These are phyloP conservation scores for Sceloporus undulatus DNA, from an alignment of 2,113 vertebrate species.

Conservation along the genomic window DNA sequence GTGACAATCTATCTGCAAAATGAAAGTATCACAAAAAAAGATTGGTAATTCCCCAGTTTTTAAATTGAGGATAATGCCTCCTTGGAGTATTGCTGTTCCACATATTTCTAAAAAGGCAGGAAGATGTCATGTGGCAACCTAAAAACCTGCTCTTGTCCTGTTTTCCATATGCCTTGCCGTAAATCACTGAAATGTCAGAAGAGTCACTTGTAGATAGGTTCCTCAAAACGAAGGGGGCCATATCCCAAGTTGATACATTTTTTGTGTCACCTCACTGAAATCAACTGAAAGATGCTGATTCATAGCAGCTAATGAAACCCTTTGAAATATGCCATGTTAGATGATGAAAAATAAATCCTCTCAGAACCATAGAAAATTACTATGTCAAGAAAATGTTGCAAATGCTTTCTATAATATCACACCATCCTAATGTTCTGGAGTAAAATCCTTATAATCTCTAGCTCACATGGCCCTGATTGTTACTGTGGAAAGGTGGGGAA, in stretches of 20 bases:
- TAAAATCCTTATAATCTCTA: no score
- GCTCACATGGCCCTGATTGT: no score
- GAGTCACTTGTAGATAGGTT: slow-evolving; percentile 29
- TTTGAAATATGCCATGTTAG: neutral
- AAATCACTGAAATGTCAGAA: slow-evolving; percentile 34
- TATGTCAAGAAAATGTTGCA: neutral
- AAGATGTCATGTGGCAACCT: slow-evolving; percentile 34
- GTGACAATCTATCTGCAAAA: slow-evolving; percentile 6
- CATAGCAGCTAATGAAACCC: neutral
- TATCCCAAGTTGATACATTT: slow-evolving; percentile 22
- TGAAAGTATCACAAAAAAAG: slow-evolving; percentile 5
- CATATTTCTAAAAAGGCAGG: slow-evolving; percentile 25
- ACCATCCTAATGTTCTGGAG: no score
- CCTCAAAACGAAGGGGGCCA: slow-evolving; percentile 24
- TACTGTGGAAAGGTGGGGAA: no score
- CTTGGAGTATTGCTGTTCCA: slow-evolving; percentile 29
- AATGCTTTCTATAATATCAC: no score
- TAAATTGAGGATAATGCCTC: slow-evolving; percentile 29
- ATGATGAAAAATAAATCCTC: neutral
- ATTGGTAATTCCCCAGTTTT: neutral
- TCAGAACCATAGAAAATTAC: neutral
- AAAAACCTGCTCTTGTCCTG: slow-evolving; percentile 36
- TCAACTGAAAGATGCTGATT: slow-evolving; percentile 14
- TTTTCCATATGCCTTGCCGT: slow-evolving; percentile 28
- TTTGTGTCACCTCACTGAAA: slow-evolving; percentile 17